Conservation (phyloP, 2,797 vertebrate genomes). For the Gephyroberyx darwinii region DNA sequence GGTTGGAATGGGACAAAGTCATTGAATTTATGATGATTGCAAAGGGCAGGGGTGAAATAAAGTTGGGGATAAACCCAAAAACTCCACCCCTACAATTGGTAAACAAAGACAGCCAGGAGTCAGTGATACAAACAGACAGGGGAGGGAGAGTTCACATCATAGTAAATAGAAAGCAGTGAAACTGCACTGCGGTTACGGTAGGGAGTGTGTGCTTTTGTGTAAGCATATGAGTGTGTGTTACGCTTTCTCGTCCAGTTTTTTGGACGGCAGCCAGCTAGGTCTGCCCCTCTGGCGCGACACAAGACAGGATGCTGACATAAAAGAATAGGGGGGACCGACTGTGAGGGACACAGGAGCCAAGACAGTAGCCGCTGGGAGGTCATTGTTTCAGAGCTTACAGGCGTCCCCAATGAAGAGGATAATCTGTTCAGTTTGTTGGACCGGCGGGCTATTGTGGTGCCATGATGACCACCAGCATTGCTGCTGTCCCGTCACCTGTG, state of each 20-base stretch:
- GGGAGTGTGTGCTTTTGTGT: background rate
- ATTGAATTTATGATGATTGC: constrained; percentile 63
- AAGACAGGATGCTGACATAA: constrained; percentile 84
- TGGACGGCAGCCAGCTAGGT: constrained; percentile 73
- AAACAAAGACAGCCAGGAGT: constrained; percentile 55
- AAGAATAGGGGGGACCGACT: constrained; percentile 77
- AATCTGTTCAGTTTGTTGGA: constrained; percentile 54
- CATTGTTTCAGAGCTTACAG: constrained; percentile 76
- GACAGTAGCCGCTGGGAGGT: constrained; percentile 65
- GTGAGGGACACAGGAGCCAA: constrained; percentile 68
- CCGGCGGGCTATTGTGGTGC: constrained; percentile 43
- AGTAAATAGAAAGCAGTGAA: constrained; percentile 49
- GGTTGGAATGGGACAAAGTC: constrained; percentile 63
- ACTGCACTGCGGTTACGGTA: constrained; percentile 41
- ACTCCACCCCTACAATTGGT: constrained; percentile 32
- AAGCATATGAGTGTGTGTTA: constrained; percentile 42
- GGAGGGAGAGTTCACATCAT: background rate
- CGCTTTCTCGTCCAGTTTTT: constrained; percentile 60
- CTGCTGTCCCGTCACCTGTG: background rate
- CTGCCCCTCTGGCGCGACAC: constrained; percentile 82
- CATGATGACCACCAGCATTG: constrained; percentile 19
- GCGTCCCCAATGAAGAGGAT: constrained; percentile 55
- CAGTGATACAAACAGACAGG: constrained; percentile 30
- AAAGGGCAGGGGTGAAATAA: constrained; percentile 35
- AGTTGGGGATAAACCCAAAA: constrained; percentile 51